Evolutionary conservation across 2,797 vertebrate genomes (phyloP), one percentile per base, ranked within the genome.

Genomic region (Uromys caudimaculatus): DNA sequence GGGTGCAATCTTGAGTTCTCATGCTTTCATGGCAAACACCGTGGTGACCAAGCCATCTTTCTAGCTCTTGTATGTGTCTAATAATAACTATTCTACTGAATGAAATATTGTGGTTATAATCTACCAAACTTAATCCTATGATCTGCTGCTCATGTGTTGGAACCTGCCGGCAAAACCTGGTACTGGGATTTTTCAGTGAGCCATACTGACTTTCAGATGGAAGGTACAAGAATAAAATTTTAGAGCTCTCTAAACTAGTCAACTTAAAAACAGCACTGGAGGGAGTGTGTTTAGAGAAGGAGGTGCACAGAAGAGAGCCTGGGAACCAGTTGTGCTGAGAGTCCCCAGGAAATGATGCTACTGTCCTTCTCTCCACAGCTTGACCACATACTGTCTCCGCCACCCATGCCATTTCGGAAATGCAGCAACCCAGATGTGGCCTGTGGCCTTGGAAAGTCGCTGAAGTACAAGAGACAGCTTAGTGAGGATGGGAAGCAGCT

Each of bases 381-480:
- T 97, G 99, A 99, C 98, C 98, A 99, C 98, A 99, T 99, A 97
- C 95, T 99, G 38, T 99, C 98, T 24, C 99, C 99, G 27, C 99
- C 99, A 35, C 98, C 98, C 69, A 98, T 99, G 97, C 98, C 98
- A 56, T 98, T 99, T 96, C 98, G 98, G 96, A 99, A 99, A 98
- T 99, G 98, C 97, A 99, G 99, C 98, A 99, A 99, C 97, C 99
- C 99, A 0, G 99, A 99, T 93, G 96, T 99, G 79, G 98, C 98
- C 91, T 97, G 96, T 14, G 98, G 98, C 78, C 97, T 98, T 44
- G 98, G 98, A 71, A 98, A 99, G 24, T 98, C 99, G 0, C 97
- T 99, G 64, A 99, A 99, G 97, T 99, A 99, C 83, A 99, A 99
- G 96, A 98, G 98, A 4, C 99, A 99, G 78, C 98, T 99, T 91